These are phyloP conservation scores for Myotis daubentonii DNA, from an alignment of 2,797 vertebrate genomes.

Conservation along the genomic window DNA sequence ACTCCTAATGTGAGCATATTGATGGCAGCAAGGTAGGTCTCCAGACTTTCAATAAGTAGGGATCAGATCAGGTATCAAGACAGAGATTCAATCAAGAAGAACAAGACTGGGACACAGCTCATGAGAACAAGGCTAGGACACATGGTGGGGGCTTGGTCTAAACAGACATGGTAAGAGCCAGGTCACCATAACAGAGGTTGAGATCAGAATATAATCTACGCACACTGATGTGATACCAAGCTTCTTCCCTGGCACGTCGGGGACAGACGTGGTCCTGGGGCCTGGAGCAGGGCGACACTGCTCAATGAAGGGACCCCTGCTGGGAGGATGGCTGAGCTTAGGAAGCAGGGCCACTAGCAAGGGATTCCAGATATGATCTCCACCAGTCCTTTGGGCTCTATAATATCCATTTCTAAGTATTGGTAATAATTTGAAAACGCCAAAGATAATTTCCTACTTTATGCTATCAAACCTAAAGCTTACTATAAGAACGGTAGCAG, in stretches of 20 bases:
- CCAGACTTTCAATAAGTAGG: not conserved
- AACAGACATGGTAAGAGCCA: not conserved
- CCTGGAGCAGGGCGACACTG: not conserved
- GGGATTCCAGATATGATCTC: not conserved
- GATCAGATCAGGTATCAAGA: no score
- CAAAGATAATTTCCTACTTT: conserved; percentile 25
- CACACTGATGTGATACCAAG: not conserved
- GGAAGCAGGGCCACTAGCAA: not conserved
- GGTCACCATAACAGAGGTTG: not conserved
- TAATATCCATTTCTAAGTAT: conserved; percentile 4
- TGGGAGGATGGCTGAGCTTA: no score
- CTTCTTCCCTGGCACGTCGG: not conserved
- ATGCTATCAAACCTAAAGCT: conserved; percentile 58
- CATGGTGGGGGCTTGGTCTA: not conserved
- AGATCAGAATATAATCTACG: not conserved
- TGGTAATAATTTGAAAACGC: conserved; percentile 70
- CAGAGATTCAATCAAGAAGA: not conserved
- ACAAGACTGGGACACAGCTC: not conserved
- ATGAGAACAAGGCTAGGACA: not conserved
- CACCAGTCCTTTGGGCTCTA: not conserved
- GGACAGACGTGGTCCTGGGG: not conserved
- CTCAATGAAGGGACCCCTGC: not conserved
- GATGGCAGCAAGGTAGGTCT: not conserved
- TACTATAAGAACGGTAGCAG: conserved; percentile 65
- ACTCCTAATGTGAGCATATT: not conserved